Base-by-base conservation (phyloP, 37 sponge, comb jelly and placozoan genomes). In the Dysidea cf. avara region DNA sequence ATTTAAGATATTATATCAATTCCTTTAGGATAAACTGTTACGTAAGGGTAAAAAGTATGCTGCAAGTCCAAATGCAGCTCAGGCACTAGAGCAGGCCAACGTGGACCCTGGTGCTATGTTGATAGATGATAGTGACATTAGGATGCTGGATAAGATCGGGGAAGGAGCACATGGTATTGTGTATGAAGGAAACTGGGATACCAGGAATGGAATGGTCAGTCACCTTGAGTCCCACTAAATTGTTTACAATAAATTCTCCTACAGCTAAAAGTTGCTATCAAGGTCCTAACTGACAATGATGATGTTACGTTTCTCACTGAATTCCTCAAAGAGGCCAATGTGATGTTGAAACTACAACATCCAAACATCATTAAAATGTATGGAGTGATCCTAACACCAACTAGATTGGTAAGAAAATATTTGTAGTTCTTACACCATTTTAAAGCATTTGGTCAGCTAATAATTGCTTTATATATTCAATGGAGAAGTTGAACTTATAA, bases 341-440 rank as follows among this genome's bases (percentile, higher is more conserved):
- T 79, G 39, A 82, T 88, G 83, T 21, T 57, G 18, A 33, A 58
- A 12, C 66, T 88, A 3, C 22, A 66, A 48, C 89, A 88, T 39
- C 64, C 71, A 26, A 57, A 88, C 61, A 73, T 88, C 64, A 88
- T 88, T 35, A 68, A 60, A 53, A 68, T 88, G 39, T 82, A 73
- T 68, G 89, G 89, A 37, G 66, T 88, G 46, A 74, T 72, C 9
- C 78, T 88, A 22, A 34, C 61, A 37, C 83, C 83, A 20, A 68
- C 79, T 64, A 82, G 78, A 79, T 74, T 88, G 83, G 89, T 88
- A 61, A 29, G 69, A 11, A 28, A 18, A n/a, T n/a, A n/a, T n/a
- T n/a, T n/a, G n/a, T n/a, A n/a, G n/a, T n/a, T n/a, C n/a, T n/a
- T n/a, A n/a, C n/a, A n/a, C n/a, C n/a, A n/a, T n/a, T n/a, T n/a